Evolutionary conservation across 92 coral and sea anemone species (phyloP).

Genomic region (Muricea muricata): DNA sequence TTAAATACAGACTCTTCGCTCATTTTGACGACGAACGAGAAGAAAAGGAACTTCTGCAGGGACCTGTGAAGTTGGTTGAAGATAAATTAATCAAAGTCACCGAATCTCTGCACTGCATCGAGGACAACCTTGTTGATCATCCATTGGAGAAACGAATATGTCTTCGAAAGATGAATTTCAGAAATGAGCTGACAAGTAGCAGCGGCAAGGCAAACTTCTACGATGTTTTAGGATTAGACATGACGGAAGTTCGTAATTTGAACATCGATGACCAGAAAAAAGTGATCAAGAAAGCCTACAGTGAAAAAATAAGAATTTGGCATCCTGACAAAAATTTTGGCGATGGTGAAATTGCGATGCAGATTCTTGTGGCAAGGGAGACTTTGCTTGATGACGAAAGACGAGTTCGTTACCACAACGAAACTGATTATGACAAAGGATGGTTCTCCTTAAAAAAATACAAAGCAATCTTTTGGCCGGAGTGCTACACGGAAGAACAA

Average conservation of each 20-base stretch:
- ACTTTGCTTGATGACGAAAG: slow-evolving; percentile 41
- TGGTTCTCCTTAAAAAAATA: slow-evolving; percentile 42
- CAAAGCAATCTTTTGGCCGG: slow-evolving; percentile 49
- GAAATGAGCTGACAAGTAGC: neutral
- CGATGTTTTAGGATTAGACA: slow-evolving; percentile 49
- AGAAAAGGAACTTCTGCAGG: neutral
- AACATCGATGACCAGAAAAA: slow-evolving; percentile 24
- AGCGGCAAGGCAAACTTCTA: slow-evolving; percentile 47
- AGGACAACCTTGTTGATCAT: neutral
- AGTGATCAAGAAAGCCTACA: slow-evolving; percentile 26
- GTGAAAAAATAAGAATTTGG: slow-evolving; percentile 48
- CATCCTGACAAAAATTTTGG: slow-evolving; percentile 61
- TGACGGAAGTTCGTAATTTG: slow-evolving; percentile 51
- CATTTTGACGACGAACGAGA: neutral
- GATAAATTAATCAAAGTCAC: neutral
- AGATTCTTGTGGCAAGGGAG: slow-evolving; percentile 52
- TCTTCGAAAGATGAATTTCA: slow-evolving; percentile 46
- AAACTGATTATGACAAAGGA: slow-evolving; percentile 62
- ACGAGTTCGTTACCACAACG: slow-evolving; percentile 53
- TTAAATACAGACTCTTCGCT: neutral
- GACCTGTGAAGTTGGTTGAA: neutral
- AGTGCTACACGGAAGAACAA: slow-evolving; percentile 31
- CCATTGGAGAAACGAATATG: neutral
- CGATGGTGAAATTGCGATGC: slow-evolving; percentile 44
- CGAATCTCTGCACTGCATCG: neutral